Evolutionary conservation across 2,113 vertebrate species (phyloP), one percentile per base, ranked within the genome.

Genomic region (Lontra canadensis): DNA sequence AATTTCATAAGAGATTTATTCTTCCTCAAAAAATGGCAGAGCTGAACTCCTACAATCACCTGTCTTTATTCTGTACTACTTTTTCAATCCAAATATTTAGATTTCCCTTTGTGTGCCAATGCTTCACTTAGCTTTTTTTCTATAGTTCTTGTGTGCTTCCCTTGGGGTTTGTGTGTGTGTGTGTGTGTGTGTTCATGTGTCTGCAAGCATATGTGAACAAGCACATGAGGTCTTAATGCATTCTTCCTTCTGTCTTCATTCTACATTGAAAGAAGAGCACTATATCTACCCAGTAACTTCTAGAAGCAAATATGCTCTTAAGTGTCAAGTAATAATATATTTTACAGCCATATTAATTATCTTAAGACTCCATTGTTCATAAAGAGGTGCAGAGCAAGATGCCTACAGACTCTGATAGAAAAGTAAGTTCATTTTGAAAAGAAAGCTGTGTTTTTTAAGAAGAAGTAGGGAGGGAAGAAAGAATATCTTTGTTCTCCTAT

Each of bases 1-100:
- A 88, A 69, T 84, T 85, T 93, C 71, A 39, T 52, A 49, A 88
- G 52, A 93, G 34, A 81, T 85, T 90, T 88, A 88, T 91, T 95
- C 26, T 47, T 44, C n/a, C 63, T 76, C 84, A 59, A 90, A 88
- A 88, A 44, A 47, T 59, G 49, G 34, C 74, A 63, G 13, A 90
- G 31, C 39, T 88, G 17, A 87, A 92, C 55, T 76, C 1, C 59
- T 29, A 31, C 39, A 57, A 11, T 49, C 34, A 69, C 71, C 7
- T 87, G 18, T 8, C 21, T 89, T 82, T 52, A 26, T 21, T 57
- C 31, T 9, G 49, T 34, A 36, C 6, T 49, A 76, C 29, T 39
- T 69, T 36, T 93, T 49, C 39, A 69, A 4, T 61, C 65, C 34
- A 79, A 84, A 82, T 92, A 31, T 71, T 79, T 76, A 49, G 13